Evolutionary conservation across 2,888 invertebrate species (phyloP), one percentile per base, ranked within the genome.

Genomic region (Kuschelorhynchus macadamiae): DNA sequence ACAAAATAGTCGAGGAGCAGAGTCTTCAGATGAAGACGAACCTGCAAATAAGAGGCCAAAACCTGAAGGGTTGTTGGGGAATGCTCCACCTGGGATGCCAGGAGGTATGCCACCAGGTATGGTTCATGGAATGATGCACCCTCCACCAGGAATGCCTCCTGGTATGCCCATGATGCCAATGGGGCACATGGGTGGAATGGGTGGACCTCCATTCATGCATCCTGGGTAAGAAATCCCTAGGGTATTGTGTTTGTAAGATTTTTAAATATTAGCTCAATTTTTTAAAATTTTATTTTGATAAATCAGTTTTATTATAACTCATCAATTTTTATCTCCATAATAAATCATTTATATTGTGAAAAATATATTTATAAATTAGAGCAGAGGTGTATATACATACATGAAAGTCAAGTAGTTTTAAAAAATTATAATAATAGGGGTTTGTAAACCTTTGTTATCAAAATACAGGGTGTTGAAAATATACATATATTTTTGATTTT

Each of bases 111-210:
- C 90, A 0, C 69, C 44, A 16, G 55, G 55, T 5, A 61, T 70
- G 65, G 16, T 64, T 8, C 67, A 49, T 14, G 88, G 89, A 0
- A 91, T 89, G 47, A 89, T 90, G 85, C 89, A 90, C 81, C 85
- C 85, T 25, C 87, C 87, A 0, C 70, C 70, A 57, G 81, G 79
- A 62, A 86, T 90, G 86, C 86, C 87, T 42, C 87, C 87, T 21
- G 86, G 87, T 61, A 86, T 90, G 85, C 86, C 85, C n/a, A 85
- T 81, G 68, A 86, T 87, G 84, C 46, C 41, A 8, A 87, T 87
- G 86, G 91, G 93, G 90, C 88, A 87, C 44, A 92, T 93, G 88
- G 91, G 91, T 65, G 91, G 91, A 71, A 92, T 93, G 88, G 91
- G 91, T 65, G 91, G 91, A 71, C 92, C 90, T 14, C 92, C 90